Percentiles rank a stretch among this genome's conserved stretches.
Conservation (phyloP, 2,113 vertebrate genomes). For the Pelecanus crispus region DNA sequence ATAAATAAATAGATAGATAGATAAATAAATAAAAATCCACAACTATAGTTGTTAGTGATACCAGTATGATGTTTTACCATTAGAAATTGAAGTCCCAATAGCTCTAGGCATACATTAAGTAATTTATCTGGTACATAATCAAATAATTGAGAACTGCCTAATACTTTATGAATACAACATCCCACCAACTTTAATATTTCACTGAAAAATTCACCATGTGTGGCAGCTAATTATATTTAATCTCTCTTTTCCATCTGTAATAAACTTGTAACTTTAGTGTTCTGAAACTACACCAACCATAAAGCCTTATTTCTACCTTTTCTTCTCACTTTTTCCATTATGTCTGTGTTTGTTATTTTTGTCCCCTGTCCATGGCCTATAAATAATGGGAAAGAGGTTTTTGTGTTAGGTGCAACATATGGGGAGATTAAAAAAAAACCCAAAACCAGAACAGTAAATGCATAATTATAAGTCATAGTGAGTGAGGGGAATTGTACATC, state of each 20-base stretch:
- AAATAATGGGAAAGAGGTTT: not conserved
- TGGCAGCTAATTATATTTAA: not conserved
- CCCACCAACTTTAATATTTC: not conserved
- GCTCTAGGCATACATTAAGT: not conserved
- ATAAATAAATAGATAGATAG: not conserved
- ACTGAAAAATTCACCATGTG: not conserved
- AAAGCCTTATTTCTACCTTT: not conserved
- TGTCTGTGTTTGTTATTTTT: not conserved
- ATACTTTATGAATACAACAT: not conserved
- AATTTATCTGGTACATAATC: not conserved
- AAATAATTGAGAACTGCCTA: not conserved
- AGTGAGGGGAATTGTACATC: not conserved
- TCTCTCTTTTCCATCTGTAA: not conserved
- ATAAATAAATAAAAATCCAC: no score
- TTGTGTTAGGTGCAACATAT: not conserved
- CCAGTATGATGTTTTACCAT: not conserved
- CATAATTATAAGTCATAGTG: not conserved
- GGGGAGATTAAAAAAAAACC: not conserved
- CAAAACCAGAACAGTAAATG: not conserved
- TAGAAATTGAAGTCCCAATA: not conserved
- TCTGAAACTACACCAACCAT: not conserved
- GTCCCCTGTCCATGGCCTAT: not conserved
- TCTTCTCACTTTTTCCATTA: not conserved
- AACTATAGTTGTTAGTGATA: not conserved
- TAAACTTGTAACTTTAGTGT: not conserved